A percentile compares a stretch with the other conserved stretches of the same genome.
phyloP scores from a whole-genome alignment of 1,140 invertebrate species.

The Saccostrea glomerata region DNA sequence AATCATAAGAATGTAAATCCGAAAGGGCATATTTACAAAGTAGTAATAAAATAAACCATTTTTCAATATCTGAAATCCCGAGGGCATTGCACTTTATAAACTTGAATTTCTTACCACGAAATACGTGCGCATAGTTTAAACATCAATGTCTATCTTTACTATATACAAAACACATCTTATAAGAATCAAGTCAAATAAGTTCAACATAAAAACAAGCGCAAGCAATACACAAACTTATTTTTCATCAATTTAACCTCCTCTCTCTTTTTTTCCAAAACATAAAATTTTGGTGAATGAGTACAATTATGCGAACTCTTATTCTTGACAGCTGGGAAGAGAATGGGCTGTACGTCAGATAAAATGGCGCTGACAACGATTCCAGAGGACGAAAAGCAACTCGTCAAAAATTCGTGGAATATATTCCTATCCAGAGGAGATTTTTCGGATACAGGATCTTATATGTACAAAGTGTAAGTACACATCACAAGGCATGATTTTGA shows the following conservation, averaged over 20 bases:
- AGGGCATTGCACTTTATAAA: too few species aligned
- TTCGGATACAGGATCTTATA: neutral
- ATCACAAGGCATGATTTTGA: too few species aligned
- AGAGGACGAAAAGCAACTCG: conserved; percentile 17
- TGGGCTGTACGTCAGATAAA: conserved; percentile 33
- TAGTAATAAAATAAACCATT: too few species aligned
- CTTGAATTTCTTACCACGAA: too few species aligned
- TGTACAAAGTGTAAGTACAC: conserved; percentile 26
- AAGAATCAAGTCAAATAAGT: neutral
- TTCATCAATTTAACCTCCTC: too few species aligned
- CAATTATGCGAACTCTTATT: conserved; percentile 16
- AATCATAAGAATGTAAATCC: too few species aligned
- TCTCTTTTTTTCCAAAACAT: neutral
- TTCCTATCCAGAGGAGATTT: conserved; percentile 5
- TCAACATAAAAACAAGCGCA: neutral
- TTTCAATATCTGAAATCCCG: too few species aligned
- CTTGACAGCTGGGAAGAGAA: conserved; percentile 18
- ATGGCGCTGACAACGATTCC: conserved; percentile 21
- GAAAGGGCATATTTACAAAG: too few species aligned
- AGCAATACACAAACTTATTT: too few species aligned
- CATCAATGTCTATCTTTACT: neutral
- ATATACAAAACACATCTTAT: neutral
- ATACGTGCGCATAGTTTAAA: neutral
- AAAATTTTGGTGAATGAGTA: neutral
- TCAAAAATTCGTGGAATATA: conserved; percentile 28